These are phyloP conservation scores for Euwallacea fornicatus DNA, from an alignment of 1,140 invertebrate genomes.

Conservation along the genomic window DNA sequence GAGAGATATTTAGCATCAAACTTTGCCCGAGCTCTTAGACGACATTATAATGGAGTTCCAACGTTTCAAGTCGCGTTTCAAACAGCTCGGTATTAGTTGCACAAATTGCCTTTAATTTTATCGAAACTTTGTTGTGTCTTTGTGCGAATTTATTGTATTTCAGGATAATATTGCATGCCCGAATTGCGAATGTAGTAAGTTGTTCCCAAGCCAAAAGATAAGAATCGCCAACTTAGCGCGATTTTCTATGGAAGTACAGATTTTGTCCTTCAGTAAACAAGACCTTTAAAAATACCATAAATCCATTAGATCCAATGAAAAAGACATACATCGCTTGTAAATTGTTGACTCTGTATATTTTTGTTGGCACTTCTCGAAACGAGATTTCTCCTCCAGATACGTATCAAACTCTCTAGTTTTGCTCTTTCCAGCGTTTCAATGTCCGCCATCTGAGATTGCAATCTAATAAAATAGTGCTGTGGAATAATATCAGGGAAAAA, in stretches of 20 bases:
- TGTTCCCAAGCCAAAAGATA: neutral
- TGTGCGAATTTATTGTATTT: too few relatives aligned
- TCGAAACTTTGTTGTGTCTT: neutral
- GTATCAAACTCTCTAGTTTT: neutral
- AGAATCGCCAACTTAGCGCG: slow-evolving; percentile 20
- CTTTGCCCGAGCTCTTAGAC: slow-evolving; percentile 14
- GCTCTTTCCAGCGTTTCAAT: slow-evolving; percentile 29
- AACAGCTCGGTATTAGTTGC: slow-evolving; percentile 21
- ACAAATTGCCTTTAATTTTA: slow-evolving; percentile 31
- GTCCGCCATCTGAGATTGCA: slow-evolving; percentile 25
- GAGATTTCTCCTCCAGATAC: slow-evolving; percentile 22
- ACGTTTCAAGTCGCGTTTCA: slow-evolving; percentile 15
- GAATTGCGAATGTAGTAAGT: too few relatives aligned
- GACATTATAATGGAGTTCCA: slow-evolving; percentile 20
- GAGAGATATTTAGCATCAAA: slow-evolving; percentile 26
- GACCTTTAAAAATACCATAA: slow-evolving; percentile 38
- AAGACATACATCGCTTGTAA: slow-evolving; percentile 38
- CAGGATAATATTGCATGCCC: too few relatives aligned
- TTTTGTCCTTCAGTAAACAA: slow-evolving; percentile 22
- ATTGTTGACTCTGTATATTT: slow-evolving; percentile 37
- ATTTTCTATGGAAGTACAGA: slow-evolving; percentile 17
- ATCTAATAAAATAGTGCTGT: slow-evolving; percentile 18
- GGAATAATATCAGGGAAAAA: neutral
- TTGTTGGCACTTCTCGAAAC: slow-evolving; percentile 37
- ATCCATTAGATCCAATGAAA: slow-evolving; percentile 37